These are phyloP conservation scores for Stenoptilia bipunctidactyla DNA, from an alignment of 2,888 invertebrate species.

Conservation along the genomic window DNA sequence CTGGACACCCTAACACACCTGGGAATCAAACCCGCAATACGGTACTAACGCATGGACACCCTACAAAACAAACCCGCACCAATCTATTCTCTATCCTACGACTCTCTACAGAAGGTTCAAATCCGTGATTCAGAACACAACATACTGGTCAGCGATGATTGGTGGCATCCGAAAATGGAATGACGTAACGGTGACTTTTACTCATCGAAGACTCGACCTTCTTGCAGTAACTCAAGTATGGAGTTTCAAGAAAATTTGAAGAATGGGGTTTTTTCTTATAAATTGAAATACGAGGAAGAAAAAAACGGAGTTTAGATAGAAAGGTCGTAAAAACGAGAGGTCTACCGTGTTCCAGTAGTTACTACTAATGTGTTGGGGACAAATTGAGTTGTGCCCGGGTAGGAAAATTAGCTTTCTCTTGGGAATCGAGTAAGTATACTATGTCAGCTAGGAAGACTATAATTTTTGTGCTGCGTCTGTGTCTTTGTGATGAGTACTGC, in stretches of 20 bases:
- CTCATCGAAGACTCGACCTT: constrained; percentile 16
- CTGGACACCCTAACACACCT: constrained; percentile 58
- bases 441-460: background rate
- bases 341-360: constrained; percentile 58
- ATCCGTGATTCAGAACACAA: background rate
- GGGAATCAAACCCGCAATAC: constrained; percentile 69
- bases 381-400: constrained; percentile 63
- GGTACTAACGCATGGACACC: constrained; percentile 59
- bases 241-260: constrained; percentile 13
- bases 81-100: constrained; percentile 13
- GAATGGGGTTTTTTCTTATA: constrained; percentile 40
- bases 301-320: constrained; percentile 29
- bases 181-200: constrained; percentile 20
- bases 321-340: constrained; percentile 55
- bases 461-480: background rate
- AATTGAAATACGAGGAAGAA: constrained; percentile 59
- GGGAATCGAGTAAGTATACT: constrained; percentile 24
- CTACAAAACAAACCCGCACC: constrained; percentile 19
- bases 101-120: constrained; percentile 17
- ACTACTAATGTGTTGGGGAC: constrained; percentile 62
- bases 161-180: constrained; percentile 26
- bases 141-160: constrained; percentile 56
- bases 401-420: constrained; percentile 55
- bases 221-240: constrained; percentile 16
- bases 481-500: too few relatives aligned